Evolutionary conservation across 2,888 invertebrate genomes (phyloP).

Genomic region (Odontocolon sp.): DNA sequence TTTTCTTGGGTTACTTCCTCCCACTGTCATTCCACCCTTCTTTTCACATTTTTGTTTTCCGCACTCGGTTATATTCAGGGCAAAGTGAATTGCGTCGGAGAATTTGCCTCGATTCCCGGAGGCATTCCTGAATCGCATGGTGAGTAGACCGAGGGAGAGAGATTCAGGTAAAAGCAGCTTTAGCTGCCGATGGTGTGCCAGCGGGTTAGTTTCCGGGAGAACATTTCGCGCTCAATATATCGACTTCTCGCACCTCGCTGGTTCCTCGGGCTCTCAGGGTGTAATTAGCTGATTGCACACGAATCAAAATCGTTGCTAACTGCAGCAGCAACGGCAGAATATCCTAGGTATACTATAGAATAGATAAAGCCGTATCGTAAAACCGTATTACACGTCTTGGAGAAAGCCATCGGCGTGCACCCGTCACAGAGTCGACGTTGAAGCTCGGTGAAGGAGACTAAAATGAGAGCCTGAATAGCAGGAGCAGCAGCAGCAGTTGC

Average conservation of each 20-base stretch:
- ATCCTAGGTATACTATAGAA: background rate
- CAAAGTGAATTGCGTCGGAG: slow-evolving; percentile 44
- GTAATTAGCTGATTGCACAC: slow-evolving; percentile 54
- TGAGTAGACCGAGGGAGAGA: slow-evolving; percentile 24
- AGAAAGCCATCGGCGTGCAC: slow-evolving; percentile 4
- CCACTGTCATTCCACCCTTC: background rate
- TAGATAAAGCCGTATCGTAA: background rate
- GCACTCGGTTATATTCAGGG: slow-evolving; percentile 14
- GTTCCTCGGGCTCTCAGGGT: slow-evolving; percentile 17
- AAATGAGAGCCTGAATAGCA: background rate
- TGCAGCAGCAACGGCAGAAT: slow-evolving; percentile 1
- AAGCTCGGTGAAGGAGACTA: background rate
- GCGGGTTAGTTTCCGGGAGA: slow-evolving; percentile 36
- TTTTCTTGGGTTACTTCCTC: slow-evolving; percentile 3
- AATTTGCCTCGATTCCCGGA: slow-evolving; percentile 52
- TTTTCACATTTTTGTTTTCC: no score
- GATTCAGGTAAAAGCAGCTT: background rate
- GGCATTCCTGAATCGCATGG: slow-evolving; percentile 49
- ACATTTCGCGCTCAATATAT: slow-evolving; percentile 46
- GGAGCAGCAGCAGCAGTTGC: background rate
- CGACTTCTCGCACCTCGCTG: slow-evolving; percentile 46
- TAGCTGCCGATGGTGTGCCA: background rate
- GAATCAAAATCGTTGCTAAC: slow-evolving; percentile 37
- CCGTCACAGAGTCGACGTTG: slow-evolving; percentile 10
- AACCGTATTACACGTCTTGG: slow-evolving; percentile 12